Evolutionary conservation across 2,797 vertebrate genomes (phyloP), one percentile per base, ranked within the genome.

Genomic region (Muscicapa striata): DNA sequence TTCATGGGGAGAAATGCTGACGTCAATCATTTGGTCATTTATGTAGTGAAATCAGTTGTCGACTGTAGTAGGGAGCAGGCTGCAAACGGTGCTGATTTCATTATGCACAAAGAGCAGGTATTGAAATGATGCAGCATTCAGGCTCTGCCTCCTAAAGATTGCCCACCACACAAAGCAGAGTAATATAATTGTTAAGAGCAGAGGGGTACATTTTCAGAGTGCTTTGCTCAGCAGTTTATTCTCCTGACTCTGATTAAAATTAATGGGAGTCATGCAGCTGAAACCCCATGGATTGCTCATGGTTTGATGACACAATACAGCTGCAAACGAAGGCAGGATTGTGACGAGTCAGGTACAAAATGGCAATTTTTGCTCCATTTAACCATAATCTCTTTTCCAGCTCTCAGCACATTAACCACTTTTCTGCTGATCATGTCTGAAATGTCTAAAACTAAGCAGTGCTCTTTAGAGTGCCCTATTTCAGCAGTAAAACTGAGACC

Each of bases 241-340:
- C 94, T 88, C 89, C 93, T 74, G 94, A 89, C 95, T 97, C 83
- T 91, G 93, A 95, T 96, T 96, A 96, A 97, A 96, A 97, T 89
- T 94, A 95, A 93, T 90, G 93, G 94, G 87, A 97, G 85, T 96
- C 84, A 82, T 72, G 89, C 69, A 95, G 92, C 93, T 91, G 94
- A 96, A 91, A 96, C 81, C 63, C 73, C 81, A 90, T 45, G 92
- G 92, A 90, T 84, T 80, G 83, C 84, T 86, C 82, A 81, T 72
- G 75, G 92, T 91, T 95, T 96, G 96, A 96, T 95, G 92, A 89
- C 94, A 97, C 92, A 96, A 95, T 96, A 94, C 94, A 77, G 94
- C 89, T 81, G 89, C 87, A 94, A 89, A 95, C 8, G 85, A 94
- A 96, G 72, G 70, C 87, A 91, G 64, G 90, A 84, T 95, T 90